These are phyloP conservation scores for Thermophis baileyi DNA, from an alignment of 2,113 vertebrate genomes.

Conservation along the genomic window DNA sequence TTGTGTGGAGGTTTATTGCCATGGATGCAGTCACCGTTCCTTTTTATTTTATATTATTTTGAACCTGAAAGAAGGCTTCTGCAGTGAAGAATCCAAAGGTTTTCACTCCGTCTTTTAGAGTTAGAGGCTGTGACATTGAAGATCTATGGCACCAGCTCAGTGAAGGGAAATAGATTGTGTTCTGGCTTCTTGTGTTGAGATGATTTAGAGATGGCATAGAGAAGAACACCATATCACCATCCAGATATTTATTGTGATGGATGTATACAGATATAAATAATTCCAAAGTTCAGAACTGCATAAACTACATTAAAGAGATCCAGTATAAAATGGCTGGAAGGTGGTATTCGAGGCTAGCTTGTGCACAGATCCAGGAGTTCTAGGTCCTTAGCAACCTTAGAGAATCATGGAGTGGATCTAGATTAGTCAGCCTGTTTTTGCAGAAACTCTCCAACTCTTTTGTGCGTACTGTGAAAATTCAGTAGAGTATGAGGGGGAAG, in stretches of 20 bases:
- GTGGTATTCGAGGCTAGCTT: not conserved
- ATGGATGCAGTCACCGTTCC: not conserved
- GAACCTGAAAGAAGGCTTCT: constrained; percentile 13
- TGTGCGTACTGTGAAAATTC: not conserved
- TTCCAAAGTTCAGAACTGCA: not conserved
- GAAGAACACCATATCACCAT: constrained; percentile 54
- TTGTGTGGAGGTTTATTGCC: constrained; percentile 14
- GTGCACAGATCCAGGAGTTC: not conserved
- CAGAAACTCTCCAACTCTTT: not conserved
- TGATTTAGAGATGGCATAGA: constrained; percentile 34
- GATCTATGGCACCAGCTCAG: not conserved
- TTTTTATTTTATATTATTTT: constrained; percentile 27
- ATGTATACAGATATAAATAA: not conserved
- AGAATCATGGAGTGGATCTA: not conserved
- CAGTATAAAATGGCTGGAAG: not conserved
- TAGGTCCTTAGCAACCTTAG: not conserved
- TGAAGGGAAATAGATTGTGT: constrained; percentile 47
- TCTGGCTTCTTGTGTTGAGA: constrained; percentile 51
- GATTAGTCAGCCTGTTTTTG: not conserved
- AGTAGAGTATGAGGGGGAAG: no score
- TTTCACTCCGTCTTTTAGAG: constrained; percentile 6
- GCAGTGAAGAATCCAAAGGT: not conserved
- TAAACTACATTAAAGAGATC: not conserved
- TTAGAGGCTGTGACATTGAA: not conserved
- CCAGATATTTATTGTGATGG: not conserved